Conservation (phyloP, 1,140 invertebrate genomes). For the Rhysida immarginata region DNA sequence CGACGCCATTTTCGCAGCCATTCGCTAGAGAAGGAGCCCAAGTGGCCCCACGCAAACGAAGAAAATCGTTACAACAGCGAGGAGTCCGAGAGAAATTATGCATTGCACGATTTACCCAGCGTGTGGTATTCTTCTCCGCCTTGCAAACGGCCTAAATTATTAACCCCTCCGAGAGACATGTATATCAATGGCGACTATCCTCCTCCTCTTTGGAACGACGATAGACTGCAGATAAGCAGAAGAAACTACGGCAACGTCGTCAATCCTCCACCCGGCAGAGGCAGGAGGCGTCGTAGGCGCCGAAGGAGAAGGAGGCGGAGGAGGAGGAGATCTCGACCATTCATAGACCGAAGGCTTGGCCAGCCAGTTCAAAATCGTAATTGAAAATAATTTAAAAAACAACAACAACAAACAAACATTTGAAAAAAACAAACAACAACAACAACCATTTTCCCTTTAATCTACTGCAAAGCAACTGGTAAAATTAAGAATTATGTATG, state of each 20-base stretch:
- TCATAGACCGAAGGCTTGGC: too few species aligned
- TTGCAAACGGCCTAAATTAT: neutral
- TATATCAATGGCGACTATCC: neutral
- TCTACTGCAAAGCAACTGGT: too few species aligned
- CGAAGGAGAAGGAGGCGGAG: neutral
- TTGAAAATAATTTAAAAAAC: too few species aligned
- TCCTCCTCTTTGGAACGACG: too few species aligned
- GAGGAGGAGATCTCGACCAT: neutral
- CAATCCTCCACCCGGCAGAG: neutral
- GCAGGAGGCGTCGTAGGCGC: neutral
- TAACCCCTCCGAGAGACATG: neutral
- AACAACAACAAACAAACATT: too few species aligned
- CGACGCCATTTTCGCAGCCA: constrained; percentile 2
- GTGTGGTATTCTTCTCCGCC: neutral
- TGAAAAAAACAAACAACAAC: too few species aligned
- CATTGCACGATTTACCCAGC: neutral
- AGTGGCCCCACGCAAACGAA: neutral
- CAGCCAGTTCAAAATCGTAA: too few species aligned
- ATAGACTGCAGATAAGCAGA: too few species aligned
- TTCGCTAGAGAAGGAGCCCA: neutral
- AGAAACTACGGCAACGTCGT: neutral
- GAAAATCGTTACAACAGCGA: neutral
- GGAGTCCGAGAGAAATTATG: neutral
- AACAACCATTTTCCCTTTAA: too few species aligned
- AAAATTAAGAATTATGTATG: too few species aligned